Percentiles rank a stretch among this genome's conserved stretches.
phyloP scores from a whole-genome alignment of 1,140 invertebrate genomes.

The Drosophila quadrilineata region DNA sequence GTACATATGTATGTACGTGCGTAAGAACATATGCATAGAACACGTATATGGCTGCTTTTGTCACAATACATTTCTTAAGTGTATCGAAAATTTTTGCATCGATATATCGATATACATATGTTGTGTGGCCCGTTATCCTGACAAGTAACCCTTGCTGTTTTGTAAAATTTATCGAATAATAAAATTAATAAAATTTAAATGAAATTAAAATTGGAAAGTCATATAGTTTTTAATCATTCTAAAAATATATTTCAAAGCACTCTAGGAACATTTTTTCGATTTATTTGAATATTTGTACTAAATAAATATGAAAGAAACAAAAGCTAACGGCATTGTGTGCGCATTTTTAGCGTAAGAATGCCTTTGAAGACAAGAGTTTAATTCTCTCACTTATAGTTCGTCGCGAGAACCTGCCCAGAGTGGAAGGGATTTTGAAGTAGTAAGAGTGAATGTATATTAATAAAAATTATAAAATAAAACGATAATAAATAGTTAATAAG shows the following conservation, averaged over 20 bases:
- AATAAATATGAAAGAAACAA: too few relatives aligned
- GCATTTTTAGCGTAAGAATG: neutral
- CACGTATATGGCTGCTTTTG: neutral
- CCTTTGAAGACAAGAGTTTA: too few relatives aligned
- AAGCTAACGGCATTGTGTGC: too few relatives aligned
- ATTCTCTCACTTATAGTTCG: slow-evolving; percentile 46
- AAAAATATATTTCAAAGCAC: too few relatives aligned
- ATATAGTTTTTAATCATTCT: too few relatives aligned
- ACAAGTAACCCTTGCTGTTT: too few relatives aligned
- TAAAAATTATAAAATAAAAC: slow-evolving; percentile 28
- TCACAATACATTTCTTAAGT: neutral
- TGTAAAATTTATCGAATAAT: too few relatives aligned
- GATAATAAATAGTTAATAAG: slow-evolving; percentile 1
- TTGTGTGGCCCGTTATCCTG: neutral
- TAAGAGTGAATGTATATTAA: slow-evolving; percentile 26
- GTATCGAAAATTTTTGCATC: neutral
- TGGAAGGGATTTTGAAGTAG: slow-evolving; percentile 54
- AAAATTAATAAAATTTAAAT: neutral
- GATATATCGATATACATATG: slow-evolving; percentile 4
- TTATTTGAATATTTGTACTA: too few relatives aligned
- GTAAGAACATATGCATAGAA: neutral
- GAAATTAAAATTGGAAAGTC: too few relatives aligned
- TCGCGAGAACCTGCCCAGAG: slow-evolving; percentile 65
- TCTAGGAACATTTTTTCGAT: too few relatives aligned
- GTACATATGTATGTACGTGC: too few relatives aligned